Evolutionary conservation across 2,113 vertebrate species (phyloP).

Genomic region (Rhea americana): DNA sequence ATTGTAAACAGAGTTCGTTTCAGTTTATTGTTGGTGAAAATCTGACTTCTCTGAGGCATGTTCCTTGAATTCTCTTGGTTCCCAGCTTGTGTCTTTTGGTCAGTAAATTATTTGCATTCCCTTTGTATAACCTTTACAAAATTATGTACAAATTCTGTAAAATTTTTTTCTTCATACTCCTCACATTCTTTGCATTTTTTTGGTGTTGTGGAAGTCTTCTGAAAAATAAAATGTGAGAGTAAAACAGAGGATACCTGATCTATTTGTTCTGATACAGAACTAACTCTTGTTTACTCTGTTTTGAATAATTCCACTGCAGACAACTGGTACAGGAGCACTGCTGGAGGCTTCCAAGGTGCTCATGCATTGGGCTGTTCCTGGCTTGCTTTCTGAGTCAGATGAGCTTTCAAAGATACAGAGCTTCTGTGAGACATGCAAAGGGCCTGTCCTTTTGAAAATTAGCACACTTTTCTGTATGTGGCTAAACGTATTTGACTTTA

Average conservation of each 20-base stretch:
- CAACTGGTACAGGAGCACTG: background rate
- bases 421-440: background rate
- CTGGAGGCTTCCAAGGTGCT: background rate
- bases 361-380: background rate
- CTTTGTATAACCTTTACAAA: constrained; percentile 63
- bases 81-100: background rate
- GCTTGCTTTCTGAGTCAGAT: background rate
- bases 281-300: background rate
- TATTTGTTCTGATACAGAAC: background rate
- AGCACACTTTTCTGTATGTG: background rate
- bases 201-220: constrained; percentile 49
- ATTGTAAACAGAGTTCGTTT: background rate
- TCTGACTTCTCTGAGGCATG: background rate
- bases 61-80: background rate
- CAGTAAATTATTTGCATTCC: constrained; percentile 25
- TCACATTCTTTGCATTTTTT: constrained; percentile 79
- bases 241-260: background rate
- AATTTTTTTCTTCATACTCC: constrained; percentile 77
- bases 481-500: background rate
- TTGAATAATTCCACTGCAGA: background rate
- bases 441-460: background rate
- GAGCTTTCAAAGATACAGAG: background rate
- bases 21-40: background rate
- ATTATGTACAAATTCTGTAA: constrained; percentile 71
- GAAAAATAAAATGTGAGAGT: constrained; percentile 35